phyloP scores from a whole-genome alignment of 2,888 invertebrate genomes.

The Malthinus flaveolus region DNA sequence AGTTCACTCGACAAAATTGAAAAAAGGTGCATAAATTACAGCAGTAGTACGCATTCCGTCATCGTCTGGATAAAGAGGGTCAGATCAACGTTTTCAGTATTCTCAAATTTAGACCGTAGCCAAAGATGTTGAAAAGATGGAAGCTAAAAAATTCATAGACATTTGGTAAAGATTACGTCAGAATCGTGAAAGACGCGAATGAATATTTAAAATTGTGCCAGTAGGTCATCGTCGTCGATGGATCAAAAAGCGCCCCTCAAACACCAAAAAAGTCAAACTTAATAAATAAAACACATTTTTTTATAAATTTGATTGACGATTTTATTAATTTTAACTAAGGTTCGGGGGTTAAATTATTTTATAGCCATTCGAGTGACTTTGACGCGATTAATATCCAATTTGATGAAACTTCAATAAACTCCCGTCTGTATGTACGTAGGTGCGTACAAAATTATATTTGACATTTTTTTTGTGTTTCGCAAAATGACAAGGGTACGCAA shows the following conservation, averaged over 20 bases:
- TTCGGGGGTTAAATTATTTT: not conserved
- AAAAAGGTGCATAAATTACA: too few species aligned
- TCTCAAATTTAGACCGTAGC: too few species aligned
- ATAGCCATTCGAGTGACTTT: not conserved
- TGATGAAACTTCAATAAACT: slow-evolving; percentile 1
- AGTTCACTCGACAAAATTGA: too few species aligned
- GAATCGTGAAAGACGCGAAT: too few species aligned
- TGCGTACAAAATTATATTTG: slow-evolving; percentile 2
- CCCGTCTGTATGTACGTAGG: not conserved
- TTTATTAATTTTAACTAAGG: slow-evolving; percentile 3
- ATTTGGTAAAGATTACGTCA: too few species aligned
- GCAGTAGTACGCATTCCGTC: too few species aligned
- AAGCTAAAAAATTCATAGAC: too few species aligned
- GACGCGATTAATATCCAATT: slow-evolving; percentile 6
- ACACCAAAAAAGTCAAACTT: not conserved
- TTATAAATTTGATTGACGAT: slow-evolving; percentile 2
- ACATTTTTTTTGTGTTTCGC: slow-evolving; percentile 1
- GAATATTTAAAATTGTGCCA: too few species aligned
- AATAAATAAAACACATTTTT: not conserved
- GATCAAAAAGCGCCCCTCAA: not conserved
- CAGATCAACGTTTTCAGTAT: too few species aligned
- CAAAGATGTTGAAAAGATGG: too few species aligned
- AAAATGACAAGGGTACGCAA: slow-evolving; percentile 3
- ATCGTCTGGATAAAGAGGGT: too few species aligned
- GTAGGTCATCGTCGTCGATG: too few species aligned